Evolutionary conservation across 2,888 invertebrate genomes (phyloP).

Genomic region (Lymantria monacha): DNA sequence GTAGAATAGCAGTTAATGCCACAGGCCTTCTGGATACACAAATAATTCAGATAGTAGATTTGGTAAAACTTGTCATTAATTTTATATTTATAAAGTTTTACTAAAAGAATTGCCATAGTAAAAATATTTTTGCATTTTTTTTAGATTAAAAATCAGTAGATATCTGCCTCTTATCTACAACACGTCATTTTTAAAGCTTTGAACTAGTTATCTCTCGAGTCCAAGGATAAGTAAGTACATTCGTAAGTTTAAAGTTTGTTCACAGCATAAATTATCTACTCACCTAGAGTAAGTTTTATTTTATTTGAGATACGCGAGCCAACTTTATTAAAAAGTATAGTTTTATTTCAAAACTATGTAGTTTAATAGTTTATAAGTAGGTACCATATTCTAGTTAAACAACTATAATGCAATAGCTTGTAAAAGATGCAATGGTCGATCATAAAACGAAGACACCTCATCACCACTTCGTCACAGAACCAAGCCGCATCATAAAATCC

Average conservation of each 20-base stretch:
- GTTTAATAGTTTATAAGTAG: conserved; percentile 4
- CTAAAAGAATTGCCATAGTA: no score
- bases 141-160: no score
- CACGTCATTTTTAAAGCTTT: no score
- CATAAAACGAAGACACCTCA: conserved; percentile 49
- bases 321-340: not conserved
- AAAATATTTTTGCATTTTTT: no score
- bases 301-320: not conserved
- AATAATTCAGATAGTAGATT: no score
- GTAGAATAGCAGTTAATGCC: no score
- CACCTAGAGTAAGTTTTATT: not conserved
- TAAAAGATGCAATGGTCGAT: conserved; percentile 41
- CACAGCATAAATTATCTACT: not conserved
- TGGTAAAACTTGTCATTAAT: no score
- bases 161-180: no score
- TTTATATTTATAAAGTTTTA: no score
- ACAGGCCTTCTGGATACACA: no score
- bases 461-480: conserved; percentile 60
- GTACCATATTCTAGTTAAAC: conserved; percentile 24
- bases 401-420: conserved; percentile 38
- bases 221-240: not conserved
- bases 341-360: not conserved
- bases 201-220: not conserved
- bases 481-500: conserved; percentile 61
- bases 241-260: not conserved